Evolutionary conservation across 2,797 vertebrate species (phyloP), one percentile per base, ranked within the genome.

Genomic region (Enteromius afrohamiltoni): DNA sequence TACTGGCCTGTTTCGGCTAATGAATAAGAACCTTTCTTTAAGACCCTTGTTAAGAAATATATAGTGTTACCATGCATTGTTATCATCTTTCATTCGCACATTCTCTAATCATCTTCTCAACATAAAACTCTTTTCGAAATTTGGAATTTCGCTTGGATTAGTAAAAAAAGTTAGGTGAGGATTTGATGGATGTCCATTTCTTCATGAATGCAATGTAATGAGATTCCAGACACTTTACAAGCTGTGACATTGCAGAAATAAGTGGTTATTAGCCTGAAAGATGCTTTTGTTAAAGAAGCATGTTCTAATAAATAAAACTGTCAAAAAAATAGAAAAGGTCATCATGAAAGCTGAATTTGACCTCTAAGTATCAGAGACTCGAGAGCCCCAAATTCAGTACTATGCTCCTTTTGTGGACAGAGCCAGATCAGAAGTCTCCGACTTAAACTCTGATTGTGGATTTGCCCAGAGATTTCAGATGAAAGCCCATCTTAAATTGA

Each of bases 381-480:
- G 6, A 40, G n/a, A 9, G 60, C 51, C 53, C 1, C 17, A 47
- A 21, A 23, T 23, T 64, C 14, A 62, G 64, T 29, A 23, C 37
- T 77, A 23, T 42, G 64, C 16, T 60, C 55, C 17, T 70, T 10
- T 51, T 21, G 23, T 58, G 47, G 11, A 47, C 45, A 77, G 31
- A 77, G 42, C 40, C 14, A 26, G 21, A 60, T 76, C 21, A 74
- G 62, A 67, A 79, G 26, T 80, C 29, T 76, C n/a, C 29, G 58
- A 29, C 23, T 14, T 13, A n/a, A 68, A 62, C 37, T 62, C 26
- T 58, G 45, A 60, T 80, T 10, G 37, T 31, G 62, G 37, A 74
- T 79, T 84, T 74, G 45, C 31, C 58, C 10, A 23, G 58, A 75
- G 45, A 80, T 68, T 84, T 58, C 14, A 75, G 17, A 70, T 65